Evolutionary conservation across 2,113 vertebrate species (phyloP).

Genomic region (Tympanuchus pallidicinctus): DNA sequence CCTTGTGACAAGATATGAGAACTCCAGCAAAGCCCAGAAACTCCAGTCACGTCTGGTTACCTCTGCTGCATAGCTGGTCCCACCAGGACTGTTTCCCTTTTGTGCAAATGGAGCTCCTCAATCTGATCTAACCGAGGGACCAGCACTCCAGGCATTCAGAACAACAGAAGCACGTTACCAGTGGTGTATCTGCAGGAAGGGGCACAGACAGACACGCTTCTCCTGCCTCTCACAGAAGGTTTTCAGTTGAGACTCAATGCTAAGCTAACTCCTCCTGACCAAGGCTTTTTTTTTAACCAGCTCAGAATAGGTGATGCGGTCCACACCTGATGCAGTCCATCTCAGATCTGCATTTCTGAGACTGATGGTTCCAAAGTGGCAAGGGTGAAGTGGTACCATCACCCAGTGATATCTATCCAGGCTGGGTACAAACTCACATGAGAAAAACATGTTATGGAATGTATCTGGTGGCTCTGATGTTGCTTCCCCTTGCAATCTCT

Average conservation of each 20-base stretch:
- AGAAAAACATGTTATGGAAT: background rate
- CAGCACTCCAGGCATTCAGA: background rate
- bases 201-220: background rate
- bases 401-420: background rate
- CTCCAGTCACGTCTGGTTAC: background rate
- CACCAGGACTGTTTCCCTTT: background rate
- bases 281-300: background rate
- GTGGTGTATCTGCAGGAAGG: background rate
- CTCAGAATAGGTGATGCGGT: background rate
- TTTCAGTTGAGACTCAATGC: background rate
- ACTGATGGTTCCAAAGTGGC: background rate
- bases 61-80: background rate
- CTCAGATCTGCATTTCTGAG: background rate
- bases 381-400: accelerated
- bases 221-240: background rate
- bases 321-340: background rate
- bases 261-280: background rate
- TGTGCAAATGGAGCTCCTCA: background rate
- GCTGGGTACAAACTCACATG: background rate
- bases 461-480: background rate
- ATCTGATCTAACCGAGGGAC: background rate
- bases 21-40: constrained; percentile 15
- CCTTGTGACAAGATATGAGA: constrained; percentile 26
- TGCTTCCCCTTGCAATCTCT: background rate
- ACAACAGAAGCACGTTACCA: accelerated